phyloP scores from a whole-genome alignment of 2,113 vertebrate species.

The Seriola rivoliana region DNA sequence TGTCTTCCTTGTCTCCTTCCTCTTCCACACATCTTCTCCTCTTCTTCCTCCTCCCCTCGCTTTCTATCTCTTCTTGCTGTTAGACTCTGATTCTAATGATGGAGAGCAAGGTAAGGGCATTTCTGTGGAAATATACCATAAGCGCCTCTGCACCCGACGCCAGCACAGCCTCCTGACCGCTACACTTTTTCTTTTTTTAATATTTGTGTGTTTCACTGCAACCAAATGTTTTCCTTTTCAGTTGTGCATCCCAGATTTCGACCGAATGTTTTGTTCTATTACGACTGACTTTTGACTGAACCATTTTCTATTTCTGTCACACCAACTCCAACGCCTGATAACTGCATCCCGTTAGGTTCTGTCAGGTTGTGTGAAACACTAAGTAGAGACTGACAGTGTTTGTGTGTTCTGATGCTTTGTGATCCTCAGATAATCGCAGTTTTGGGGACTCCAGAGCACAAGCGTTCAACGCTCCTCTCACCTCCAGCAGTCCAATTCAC shows the following conservation, averaged over 20 bases:
- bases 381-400: conserved; percentile 3
- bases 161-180: not conserved
- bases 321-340: not conserved
- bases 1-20: conserved; percentile 46
- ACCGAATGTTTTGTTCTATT: not conserved
- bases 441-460: conserved; percentile 78
- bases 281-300: not conserved
- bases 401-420: conserved; percentile 19
- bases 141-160: not conserved
- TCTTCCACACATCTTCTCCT: conserved; percentile 62
- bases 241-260: conserved; percentile 19
- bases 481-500: conserved; percentile 90
- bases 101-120: conserved; percentile 87
- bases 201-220: conserved; percentile 11
- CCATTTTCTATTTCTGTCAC: not conserved
- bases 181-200: not conserved
- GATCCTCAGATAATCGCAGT: conserved; percentile 55
- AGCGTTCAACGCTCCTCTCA: conserved; percentile 81
- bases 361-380: not conserved
- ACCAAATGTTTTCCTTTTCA: conserved; percentile 1
- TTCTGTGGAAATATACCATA: conserved; percentile 1
- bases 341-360: conserved; percentile 9
- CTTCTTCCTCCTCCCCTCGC: conserved; percentile 32
- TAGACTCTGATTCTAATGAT: conserved; percentile 85
- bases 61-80: conserved; percentile 57